Evolutionary conservation across 92 coral and sea anemone species (phyloP), one percentile per base, ranked within the genome.

Genomic region (Parazoanthus swiftii): DNA sequence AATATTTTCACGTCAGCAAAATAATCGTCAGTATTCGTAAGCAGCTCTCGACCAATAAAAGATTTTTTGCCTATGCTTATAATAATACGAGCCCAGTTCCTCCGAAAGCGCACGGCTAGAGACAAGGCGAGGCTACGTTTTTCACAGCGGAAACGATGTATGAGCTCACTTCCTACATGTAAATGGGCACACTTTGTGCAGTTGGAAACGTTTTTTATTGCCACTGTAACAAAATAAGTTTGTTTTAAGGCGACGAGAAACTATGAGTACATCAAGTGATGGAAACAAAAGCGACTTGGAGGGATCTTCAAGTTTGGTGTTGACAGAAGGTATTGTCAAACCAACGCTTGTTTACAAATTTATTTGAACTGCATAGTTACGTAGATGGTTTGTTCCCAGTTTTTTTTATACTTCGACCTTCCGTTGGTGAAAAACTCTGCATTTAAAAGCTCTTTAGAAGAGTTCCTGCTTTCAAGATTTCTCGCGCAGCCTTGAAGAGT

Each of bases 201-300:
- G 1, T 63, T 63, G 21, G 3, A 20, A 63, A 63, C 26, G 70
- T 20, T 63, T 63, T 54, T 63, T 63, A 63, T 63, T 20, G 14
- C 70, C 25, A 63, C 25, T 63, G n/a, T 63, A 26, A 63, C 21
- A 25, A 63, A 63, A 63, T 63, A 23, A 63, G 26, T 20, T 26
- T 20, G 26, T 21, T 20, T 63, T 63, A 3, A 63, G 25, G 8
- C 70, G 70, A 63, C 70, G 20, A 13, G 14, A 63, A 21, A 6
- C 70, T 63, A 82, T 82, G 86, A 43, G 21, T 23, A 67, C 58
- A 82, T 46, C 58, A 63, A 82, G 58, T 16, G 76, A 82, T 26
- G 50, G 54, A 82, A 82, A 38, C 46, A 82, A 66, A 38, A 56
- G 50, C 26, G 76, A 82, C 6, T 82, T 82, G 23, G 86, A 82